Percentiles rank a stretch among this genome's conserved stretches.
phyloP scores from a whole-genome alignment of 1,140 invertebrate species.

The Apis florea region DNA sequence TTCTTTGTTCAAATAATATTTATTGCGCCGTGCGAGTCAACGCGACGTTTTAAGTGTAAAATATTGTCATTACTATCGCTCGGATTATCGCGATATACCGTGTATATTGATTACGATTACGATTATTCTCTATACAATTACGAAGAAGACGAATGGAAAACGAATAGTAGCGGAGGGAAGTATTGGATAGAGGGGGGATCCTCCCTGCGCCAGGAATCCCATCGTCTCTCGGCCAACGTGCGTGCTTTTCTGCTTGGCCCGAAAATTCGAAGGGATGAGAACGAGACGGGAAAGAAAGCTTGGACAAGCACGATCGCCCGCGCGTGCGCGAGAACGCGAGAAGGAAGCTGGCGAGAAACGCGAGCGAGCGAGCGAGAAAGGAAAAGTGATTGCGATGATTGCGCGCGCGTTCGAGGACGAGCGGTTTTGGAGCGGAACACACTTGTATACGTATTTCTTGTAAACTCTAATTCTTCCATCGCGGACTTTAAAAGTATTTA shows the following conservation, averaged over 20 bases:
- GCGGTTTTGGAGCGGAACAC: conserved; percentile 69
- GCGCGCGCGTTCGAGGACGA: conserved; percentile 61
- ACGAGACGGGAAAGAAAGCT: no score
- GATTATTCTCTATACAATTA: conserved; percentile 63
- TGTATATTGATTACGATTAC: conserved; percentile 79
- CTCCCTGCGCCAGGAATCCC: background rate
- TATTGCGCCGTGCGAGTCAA: conserved; percentile 74
- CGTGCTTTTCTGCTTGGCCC: background rate
- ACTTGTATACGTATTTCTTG: conserved; percentile 82
- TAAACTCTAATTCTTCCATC: conserved; percentile 81
- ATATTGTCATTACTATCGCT: conserved; percentile 78
- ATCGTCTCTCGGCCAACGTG: background rate
- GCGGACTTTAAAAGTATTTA: conserved; percentile 81
- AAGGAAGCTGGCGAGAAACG: conserved; percentile 50
- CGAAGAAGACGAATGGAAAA: background rate
- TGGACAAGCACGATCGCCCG: no score
- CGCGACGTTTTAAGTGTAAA: conserved; percentile 78
- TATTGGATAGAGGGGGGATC: no score
- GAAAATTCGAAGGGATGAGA: no score
- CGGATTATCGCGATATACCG: conserved; percentile 76
- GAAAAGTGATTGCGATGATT: conserved; percentile 41
- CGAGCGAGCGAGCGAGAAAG: conserved; percentile 19
- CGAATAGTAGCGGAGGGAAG: background rate
- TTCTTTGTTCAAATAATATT: conserved; percentile 78
- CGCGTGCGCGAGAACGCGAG: background rate